phyloP scores from a whole-genome alignment of 2,113 vertebrate genomes.

The Melierax canorus region DNA sequence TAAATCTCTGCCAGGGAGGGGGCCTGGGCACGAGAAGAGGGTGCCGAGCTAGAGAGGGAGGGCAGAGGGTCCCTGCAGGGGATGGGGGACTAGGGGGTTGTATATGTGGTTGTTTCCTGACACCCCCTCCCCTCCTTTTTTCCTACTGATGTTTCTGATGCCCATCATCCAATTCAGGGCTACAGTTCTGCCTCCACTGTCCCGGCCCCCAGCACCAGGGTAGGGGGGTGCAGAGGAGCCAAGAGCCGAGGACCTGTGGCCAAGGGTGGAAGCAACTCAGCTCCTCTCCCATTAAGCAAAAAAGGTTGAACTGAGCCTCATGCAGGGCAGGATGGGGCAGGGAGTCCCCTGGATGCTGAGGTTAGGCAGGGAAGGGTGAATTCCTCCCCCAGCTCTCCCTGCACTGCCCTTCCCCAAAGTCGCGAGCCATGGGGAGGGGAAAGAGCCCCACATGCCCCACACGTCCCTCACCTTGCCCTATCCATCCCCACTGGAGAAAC shows the following conservation, averaged over 20 bases:
- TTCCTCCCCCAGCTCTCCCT: not conserved
- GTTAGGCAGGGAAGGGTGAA: rapidly evolving
- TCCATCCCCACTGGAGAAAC: not conserved
- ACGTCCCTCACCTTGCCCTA: rapidly evolving
- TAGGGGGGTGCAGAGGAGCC: too few species aligned
- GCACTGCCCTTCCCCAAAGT: not conserved
- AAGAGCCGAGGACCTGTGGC: rapidly evolving
- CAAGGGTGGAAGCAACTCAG: rapidly evolving
- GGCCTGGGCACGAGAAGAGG: rapidly evolving
- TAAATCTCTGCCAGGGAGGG: rapidly evolving
- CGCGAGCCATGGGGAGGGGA: not conserved
- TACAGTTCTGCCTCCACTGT: not conserved
- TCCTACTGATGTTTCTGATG: not conserved
- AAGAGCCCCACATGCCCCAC: not conserved
- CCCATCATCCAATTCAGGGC: rapidly evolving
- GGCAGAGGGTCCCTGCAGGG: not conserved
- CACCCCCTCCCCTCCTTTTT: too few species aligned
- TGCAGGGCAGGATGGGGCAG: not conserved
- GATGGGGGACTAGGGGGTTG: not conserved
- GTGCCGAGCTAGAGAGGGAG: not conserved
- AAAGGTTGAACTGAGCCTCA: not conserved
- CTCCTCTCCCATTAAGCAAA: not conserved
- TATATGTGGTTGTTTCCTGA: too few species aligned
- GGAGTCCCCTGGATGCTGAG: not conserved
- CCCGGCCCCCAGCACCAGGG: too few species aligned